Percentiles rank a stretch among this genome's conserved stretches.
These are phyloP conservation scores for Brenthis daphne DNA, from an alignment of 2,888 invertebrate genomes.

Conservation along the genomic window DNA sequence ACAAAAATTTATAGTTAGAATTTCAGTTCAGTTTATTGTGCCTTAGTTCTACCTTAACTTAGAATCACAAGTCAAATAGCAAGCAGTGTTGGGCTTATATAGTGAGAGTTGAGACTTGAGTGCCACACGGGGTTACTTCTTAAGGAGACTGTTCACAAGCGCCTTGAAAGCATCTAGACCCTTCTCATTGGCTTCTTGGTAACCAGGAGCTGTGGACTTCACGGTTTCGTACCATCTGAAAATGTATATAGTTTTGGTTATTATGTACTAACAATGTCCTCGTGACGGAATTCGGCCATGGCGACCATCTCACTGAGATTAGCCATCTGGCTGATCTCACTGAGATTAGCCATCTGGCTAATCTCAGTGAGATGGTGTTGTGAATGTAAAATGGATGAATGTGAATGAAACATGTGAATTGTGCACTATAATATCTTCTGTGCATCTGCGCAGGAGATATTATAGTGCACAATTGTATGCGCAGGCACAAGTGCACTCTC, in stretches of 20 bases:
- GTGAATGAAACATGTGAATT: no score
- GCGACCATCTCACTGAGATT: no score
- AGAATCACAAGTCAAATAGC: constrained; percentile 44
- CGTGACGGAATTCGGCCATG: no score
- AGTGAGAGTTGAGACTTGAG: constrained; percentile 2
- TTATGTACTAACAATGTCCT: no score
- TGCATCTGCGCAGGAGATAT: no score
- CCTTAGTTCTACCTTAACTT: constrained; percentile 55
- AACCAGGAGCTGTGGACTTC: constrained; percentile 70
- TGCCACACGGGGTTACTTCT: constrained; percentile 56
- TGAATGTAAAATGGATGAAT: no score
- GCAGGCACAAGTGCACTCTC: no score
- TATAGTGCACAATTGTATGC: no score
- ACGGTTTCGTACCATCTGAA: constrained; percentile 74
- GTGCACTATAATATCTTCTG: no score
- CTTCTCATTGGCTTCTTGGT: constrained; percentile 81
- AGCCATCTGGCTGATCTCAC: no score
- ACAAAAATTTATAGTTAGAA: constrained; percentile 36
- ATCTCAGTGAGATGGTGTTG: no score
- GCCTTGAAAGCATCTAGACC: constrained; percentile 81
- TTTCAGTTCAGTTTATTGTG: constrained; percentile 59
- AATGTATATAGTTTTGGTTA: constrained; percentile 6
- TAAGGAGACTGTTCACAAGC: constrained; percentile 67
- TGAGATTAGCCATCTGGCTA: no score
- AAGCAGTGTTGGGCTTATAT: constrained; percentile 34